Evolutionary conservation across 1,140 invertebrate species (phyloP).

Genomic region (Drosophila baimaii): DNA sequence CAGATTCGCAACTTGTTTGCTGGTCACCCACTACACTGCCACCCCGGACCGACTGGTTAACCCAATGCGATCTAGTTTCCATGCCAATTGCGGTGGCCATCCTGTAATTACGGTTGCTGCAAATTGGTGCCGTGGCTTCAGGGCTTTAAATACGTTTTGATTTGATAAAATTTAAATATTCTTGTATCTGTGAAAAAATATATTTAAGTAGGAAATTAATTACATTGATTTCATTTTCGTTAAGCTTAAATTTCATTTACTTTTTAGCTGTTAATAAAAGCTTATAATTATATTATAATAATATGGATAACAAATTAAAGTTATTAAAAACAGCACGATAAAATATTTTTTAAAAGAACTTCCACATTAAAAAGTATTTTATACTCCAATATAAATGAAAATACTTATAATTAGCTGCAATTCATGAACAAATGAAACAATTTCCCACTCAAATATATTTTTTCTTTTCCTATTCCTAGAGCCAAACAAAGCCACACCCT

Average conservation of each 20-base stretch:
- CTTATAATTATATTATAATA: too few species aligned
- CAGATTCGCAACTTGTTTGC: constrained; percentile 8
- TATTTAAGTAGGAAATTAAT: neutral
- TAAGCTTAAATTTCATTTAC: too few species aligned
- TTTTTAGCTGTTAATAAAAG: too few species aligned
- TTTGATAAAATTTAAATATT: neutral
- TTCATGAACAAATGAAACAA: neutral
- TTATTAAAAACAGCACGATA: too few species aligned
- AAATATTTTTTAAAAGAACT: too few species aligned
- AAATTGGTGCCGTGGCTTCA: constrained; percentile 4
- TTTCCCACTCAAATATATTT: neutral
- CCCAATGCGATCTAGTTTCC: constrained; percentile 15
- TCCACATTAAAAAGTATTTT: too few species aligned
- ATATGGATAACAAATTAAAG: too few species aligned
- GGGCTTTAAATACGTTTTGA: neutral
- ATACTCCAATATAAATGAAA: too few species aligned
- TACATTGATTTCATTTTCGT: too few species aligned
- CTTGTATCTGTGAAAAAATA: too few species aligned
- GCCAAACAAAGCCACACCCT: neutral
- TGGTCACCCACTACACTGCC: constrained; percentile 1
- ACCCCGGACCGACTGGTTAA: neutral
- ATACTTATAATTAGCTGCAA: neutral
- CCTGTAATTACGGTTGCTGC: neutral
- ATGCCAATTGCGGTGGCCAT: constrained; percentile 11
- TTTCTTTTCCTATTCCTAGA: neutral